These are phyloP conservation scores for Salvator merianae DNA, from an alignment of 2,113 vertebrate species.

Conservation along the genomic window DNA sequence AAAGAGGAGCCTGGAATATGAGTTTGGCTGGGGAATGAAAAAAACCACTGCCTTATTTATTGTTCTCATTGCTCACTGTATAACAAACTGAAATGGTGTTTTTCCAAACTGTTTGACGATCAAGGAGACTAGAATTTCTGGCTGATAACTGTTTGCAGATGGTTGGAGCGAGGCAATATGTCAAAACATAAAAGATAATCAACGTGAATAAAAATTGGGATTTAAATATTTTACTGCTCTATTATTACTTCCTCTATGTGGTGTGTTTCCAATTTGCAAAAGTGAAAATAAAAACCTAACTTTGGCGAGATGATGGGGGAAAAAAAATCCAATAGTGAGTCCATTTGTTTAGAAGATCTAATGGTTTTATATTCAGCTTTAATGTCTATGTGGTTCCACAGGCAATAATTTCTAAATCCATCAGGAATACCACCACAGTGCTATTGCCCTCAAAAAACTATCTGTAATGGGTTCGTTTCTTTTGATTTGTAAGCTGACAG, in stretches of 20 bases:
- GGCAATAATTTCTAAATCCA: constrained; percentile 70
- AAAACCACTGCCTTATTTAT: constrained; percentile 36
- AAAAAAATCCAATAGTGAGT: constrained; percentile 47
- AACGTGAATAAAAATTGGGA: constrained; percentile 68
- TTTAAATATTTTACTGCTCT: constrained; percentile 65
- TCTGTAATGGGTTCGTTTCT: constrained; percentile 65
- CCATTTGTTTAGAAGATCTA: constrained; percentile 69
- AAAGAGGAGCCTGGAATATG: constrained; percentile 29
- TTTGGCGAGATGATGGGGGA: neutral
- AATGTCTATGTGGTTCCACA: constrained; percentile 67
- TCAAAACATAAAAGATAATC: constrained; percentile 74
- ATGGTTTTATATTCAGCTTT: constrained; percentile 72
- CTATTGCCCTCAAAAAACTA: constrained; percentile 56
- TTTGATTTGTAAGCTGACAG: constrained; percentile 74
- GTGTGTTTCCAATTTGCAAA: constrained; percentile 73
- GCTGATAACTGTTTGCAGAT: constrained; percentile 71
- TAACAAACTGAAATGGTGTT: constrained; percentile 50
- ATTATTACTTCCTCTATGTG: constrained; percentile 69
- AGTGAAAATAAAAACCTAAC: constrained; percentile 67
- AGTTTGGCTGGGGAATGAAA: constrained; percentile 50
- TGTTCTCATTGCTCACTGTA: constrained; percentile 30
- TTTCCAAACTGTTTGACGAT: constrained; percentile 60
- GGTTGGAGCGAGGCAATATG: constrained; percentile 65
- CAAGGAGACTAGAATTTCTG: constrained; percentile 49
- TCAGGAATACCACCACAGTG: constrained; percentile 56